A percentile compares a stretch with the other conserved stretches of the same genome.
Evolutionary conservation across 2,888 invertebrate species (phyloP).

Genomic region (Craniophora ligustri): DNA sequence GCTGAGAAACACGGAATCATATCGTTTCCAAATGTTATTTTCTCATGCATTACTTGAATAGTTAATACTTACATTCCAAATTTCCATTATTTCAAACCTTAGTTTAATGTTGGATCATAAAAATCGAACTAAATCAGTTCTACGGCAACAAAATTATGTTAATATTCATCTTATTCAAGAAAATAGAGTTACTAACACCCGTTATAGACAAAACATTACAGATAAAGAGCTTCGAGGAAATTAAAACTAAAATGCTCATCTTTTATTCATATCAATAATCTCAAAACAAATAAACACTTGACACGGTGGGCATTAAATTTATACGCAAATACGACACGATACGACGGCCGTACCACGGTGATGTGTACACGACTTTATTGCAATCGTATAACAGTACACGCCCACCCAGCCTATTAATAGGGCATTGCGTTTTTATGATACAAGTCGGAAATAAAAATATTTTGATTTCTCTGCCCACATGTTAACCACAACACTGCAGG

Average conservation of each 20-base stretch:
- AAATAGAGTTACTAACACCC: not conserved
- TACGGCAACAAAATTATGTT: too few relatives aligned
- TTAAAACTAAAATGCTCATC: not conserved
- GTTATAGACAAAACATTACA: not conserved
- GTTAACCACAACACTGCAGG: not conserved
- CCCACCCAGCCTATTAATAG: conserved; percentile 54
- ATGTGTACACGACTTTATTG: conserved; percentile 20
- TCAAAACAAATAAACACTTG: conserved; percentile 28
- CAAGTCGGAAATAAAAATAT: conserved; percentile 51
- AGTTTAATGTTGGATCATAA: too few relatives aligned
- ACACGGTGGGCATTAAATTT: conserved; percentile 8
- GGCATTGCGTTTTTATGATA: conserved; percentile 54
- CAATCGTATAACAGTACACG: conserved; percentile 51
- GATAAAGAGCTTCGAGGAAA: not conserved
- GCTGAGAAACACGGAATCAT: too few relatives aligned
- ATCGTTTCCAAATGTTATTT: too few relatives aligned
- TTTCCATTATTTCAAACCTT: too few relatives aligned
- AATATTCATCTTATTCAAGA: too few relatives aligned
- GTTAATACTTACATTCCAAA: too few relatives aligned
- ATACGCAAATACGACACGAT: conserved; percentile 18
- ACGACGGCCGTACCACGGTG: not conserved
- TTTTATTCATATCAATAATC: not conserved
- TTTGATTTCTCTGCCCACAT: conserved; percentile 53
- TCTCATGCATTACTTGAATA: too few relatives aligned
- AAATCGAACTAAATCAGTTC: too few relatives aligned